Evolutionary conservation across 2,797 vertebrate genomes (phyloP).

Genomic region (Lepus oiostolus): DNA sequence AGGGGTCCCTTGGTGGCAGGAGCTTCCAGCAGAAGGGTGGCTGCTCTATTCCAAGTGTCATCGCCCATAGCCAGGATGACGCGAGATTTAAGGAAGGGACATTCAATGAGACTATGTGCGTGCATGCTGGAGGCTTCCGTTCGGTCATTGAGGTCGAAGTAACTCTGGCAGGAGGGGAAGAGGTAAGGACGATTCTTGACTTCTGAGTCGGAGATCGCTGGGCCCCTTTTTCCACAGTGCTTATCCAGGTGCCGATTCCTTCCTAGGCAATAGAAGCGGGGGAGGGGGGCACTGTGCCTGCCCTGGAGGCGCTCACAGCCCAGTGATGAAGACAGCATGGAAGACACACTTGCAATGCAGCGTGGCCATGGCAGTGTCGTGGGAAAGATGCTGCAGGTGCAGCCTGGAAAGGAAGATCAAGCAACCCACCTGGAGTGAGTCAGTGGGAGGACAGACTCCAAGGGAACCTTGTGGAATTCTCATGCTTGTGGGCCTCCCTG

Average conservation of each 20-base stretch:
- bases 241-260: background rate
- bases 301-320: background rate
- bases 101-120: background rate
- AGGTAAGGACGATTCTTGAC: background rate
- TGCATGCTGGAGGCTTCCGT: background rate
- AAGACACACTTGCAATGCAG: too few species aligned
- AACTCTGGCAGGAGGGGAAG: too few species aligned
- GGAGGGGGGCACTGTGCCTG: background rate
- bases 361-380: background rate
- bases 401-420: background rate
- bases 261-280: background rate
- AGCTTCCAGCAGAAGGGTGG: too few species aligned
- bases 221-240: background rate
- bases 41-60: fast-evolving
- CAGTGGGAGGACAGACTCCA: background rate
- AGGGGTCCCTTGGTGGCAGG: fast-evolving
- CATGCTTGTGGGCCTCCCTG: background rate
- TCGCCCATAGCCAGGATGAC: fast-evolving
- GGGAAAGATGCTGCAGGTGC: background rate
- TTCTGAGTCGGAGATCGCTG: background rate
- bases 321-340: background rate
- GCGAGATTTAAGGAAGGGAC: background rate
- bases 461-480: background rate
- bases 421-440: background rate
- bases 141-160: background rate